Evolutionary conservation across 2,888 invertebrate species (phyloP).

Genomic region (Chymomyza caudatula): DNA sequence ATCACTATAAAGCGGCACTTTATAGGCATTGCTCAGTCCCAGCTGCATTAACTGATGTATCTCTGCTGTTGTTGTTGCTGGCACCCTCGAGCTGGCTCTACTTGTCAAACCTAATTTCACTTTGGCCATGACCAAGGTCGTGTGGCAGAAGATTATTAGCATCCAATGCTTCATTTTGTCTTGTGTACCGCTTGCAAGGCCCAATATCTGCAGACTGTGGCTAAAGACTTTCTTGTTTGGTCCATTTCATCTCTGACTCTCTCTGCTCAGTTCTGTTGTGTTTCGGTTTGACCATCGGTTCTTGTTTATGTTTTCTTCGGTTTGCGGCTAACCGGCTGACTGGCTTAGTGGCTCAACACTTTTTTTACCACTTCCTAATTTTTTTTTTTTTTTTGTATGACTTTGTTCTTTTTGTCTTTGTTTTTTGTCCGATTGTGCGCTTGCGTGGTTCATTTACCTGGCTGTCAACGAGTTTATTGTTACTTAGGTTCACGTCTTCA

Average conservation of each 20-base stretch:
- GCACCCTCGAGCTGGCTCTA: neutral
- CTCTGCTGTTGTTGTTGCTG: neutral
- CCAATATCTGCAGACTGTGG: constrained; percentile 33
- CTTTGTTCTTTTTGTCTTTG: constrained; percentile 4
- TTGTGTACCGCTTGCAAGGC: constrained; percentile 29
- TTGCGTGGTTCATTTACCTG: constrained; percentile 11
- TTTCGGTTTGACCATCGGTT: neutral
- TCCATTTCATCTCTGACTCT: constrained; percentile 30
- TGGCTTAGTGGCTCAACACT: constrained; percentile 5
- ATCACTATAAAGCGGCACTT: constrained; percentile 61
- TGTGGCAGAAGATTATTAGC: neutral
- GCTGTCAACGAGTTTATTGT: neutral
- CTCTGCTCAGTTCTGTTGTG: constrained; percentile 39
- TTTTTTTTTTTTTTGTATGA: neutral
- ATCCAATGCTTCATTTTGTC: constrained; percentile 23
- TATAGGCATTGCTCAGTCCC: constrained; percentile 62
- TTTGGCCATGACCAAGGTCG: neutral
- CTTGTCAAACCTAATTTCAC: neutral
- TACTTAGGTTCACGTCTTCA: neutral
- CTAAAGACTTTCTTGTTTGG: constrained; percentile 22
- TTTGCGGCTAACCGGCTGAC: neutral
- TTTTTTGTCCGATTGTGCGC: constrained; percentile 8
- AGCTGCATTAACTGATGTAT: constrained; percentile 41
- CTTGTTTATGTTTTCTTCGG: neutral
- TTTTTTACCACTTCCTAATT: constrained; percentile 45